A percentile compares a stretch with the other conserved stretches of the same genome.
Evolutionary conservation across 2,113 vertebrate genomes (phyloP).

Genomic region (Aldabrachelys gigantea): DNA sequence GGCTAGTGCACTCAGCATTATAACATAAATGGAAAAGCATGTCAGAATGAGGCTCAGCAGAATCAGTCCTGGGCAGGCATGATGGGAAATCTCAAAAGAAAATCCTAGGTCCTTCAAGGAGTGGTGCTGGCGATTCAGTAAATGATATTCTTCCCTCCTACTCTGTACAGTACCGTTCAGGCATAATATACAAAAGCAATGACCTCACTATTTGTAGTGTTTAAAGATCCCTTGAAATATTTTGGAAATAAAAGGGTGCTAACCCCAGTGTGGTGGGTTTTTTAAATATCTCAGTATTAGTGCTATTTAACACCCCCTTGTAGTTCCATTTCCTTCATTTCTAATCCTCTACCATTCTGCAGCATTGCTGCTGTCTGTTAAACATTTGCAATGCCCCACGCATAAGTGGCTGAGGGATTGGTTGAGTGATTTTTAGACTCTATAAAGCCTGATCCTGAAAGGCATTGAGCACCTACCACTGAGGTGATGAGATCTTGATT

Average conservation of each 20-base stretch:
- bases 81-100: not conserved
- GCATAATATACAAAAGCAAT: not conserved
- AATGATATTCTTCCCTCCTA: not conserved
- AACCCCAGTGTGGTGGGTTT: not conserved
- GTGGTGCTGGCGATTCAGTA: not conserved
- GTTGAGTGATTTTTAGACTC: not conserved
- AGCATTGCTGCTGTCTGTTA: not conserved
- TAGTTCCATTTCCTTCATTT: not conserved
- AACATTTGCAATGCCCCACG: not conserved
- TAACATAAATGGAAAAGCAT: not conserved
- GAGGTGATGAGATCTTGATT: too few species aligned
- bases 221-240: not conserved
- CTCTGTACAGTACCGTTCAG: not conserved
- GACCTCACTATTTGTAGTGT: not conserved
- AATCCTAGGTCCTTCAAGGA: not conserved
- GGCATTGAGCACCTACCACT: too few species aligned
- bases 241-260: not conserved
- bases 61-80: not conserved
- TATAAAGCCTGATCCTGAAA: not conserved
- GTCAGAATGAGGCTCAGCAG: not conserved
- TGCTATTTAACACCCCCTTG: not conserved
- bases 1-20: not conserved
- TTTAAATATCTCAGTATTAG: not conserved
- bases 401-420: not conserved
- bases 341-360: not conserved